phyloP scores from a whole-genome alignment of 2,888 invertebrate species.

The Suillia variegata region DNA sequence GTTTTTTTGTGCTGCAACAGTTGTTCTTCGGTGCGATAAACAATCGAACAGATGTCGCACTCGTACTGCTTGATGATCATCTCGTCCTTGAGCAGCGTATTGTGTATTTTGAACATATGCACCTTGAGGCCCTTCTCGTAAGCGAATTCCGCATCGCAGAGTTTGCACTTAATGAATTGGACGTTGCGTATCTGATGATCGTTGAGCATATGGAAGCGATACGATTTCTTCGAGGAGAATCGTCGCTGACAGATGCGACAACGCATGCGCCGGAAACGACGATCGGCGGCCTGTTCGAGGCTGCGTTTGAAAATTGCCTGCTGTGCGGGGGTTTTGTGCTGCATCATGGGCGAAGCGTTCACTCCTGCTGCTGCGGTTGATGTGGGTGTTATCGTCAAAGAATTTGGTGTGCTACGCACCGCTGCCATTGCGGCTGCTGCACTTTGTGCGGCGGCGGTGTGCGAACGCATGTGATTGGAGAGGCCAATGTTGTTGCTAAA shows the following conservation, averaged over 20 bases:
- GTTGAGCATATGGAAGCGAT: slow-evolving; percentile 60
- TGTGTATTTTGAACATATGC: slow-evolving; percentile 60
- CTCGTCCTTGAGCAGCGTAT: slow-evolving; percentile 53
- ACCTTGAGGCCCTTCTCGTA: slow-evolving; percentile 61
- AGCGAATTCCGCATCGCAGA: slow-evolving; percentile 61
- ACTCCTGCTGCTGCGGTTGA: slow-evolving; percentile 24
- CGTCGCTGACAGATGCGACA: slow-evolving; percentile 60
- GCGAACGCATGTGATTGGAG: slow-evolving; percentile 60
- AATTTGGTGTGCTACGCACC: slow-evolving; percentile 41
- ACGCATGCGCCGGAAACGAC: slow-evolving; percentile 58
- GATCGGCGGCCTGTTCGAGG: slow-evolving; percentile 53
- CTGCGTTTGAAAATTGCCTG: slow-evolving; percentile 53
- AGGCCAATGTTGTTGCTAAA: slow-evolving; percentile 59
- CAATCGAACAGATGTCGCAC: slow-evolving; percentile 59
- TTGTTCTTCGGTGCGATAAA: slow-evolving; percentile 56
- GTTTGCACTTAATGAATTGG: slow-evolving; percentile 59
- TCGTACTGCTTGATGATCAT: slow-evolving; percentile 59
- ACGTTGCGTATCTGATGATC: slow-evolving; percentile 61
- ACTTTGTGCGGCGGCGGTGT: slow-evolving; percentile 46
- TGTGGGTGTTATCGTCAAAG: slow-evolving; percentile 42
- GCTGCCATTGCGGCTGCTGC: slow-evolving; percentile 35
- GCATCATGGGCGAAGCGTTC: slow-evolving; percentile 8
- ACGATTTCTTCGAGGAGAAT: slow-evolving; percentile 60
- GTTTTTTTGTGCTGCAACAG: slow-evolving; percentile 55
- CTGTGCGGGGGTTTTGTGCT: slow-evolving; percentile 25